Evolutionary conservation across 2,888 invertebrate species (phyloP).

Genomic region (Catocala sponsa): DNA sequence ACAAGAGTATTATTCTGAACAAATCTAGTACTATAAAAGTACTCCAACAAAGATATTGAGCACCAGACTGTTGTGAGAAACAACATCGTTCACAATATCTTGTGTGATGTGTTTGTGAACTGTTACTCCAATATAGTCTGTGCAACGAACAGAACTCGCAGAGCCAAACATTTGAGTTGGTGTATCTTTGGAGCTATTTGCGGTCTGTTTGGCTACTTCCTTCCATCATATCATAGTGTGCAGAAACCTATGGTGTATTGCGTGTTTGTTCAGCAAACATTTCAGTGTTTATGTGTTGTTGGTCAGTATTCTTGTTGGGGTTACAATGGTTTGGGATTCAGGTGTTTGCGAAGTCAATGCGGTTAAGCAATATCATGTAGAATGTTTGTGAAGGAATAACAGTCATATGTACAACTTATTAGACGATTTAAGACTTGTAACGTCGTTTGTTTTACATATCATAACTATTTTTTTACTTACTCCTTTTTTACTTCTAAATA

Average conservation of each 20-base stretch:
- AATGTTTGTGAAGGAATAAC: too few species aligned
- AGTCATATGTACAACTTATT: too few species aligned
- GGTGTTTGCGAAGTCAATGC: too few species aligned
- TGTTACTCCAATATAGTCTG: background rate
- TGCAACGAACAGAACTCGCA: background rate
- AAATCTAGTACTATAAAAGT: too few species aligned
- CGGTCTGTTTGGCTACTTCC: conserved; percentile 6
- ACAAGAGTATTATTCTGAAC: too few species aligned
- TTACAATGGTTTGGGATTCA: too few species aligned
- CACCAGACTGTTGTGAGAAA: background rate
- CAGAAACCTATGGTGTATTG: background rate
- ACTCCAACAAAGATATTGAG: background rate
- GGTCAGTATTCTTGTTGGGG: too few species aligned
- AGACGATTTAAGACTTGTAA: too few species aligned
- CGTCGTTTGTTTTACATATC: too few species aligned
- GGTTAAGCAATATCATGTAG: too few species aligned
- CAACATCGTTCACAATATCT: background rate
- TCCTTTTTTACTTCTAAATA: too few species aligned
- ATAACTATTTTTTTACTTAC: too few species aligned
- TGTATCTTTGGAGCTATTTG: conserved; percentile 4
- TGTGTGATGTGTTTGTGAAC: conserved; percentile 7
- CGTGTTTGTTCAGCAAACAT: conserved; percentile 2
- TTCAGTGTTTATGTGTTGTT: background rate
- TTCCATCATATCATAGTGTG: conserved; percentile 5
- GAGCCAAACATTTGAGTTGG: conserved; percentile 4